Base-by-base conservation (phyloP, 2,888 invertebrate species). In the Tolmerus cingulatus region DNA sequence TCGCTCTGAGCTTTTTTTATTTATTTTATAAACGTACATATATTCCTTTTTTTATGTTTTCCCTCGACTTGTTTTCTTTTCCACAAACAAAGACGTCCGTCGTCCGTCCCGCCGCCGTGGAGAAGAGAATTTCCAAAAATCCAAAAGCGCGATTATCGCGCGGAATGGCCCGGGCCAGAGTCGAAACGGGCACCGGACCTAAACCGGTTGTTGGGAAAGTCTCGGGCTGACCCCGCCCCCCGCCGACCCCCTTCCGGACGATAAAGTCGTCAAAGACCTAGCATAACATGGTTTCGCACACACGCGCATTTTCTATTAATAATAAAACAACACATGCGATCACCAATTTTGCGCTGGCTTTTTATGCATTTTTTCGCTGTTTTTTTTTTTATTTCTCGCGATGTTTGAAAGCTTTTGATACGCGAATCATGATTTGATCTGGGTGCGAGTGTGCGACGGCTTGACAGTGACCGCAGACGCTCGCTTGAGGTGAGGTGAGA, bases 221-320 rank as follows among this genome's bases (percentile, higher is more conserved):
- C 82, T 57, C 46, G n/a, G n/a, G n/a, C 19, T 57, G 57, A 40
- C 9, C 12, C 12, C 9, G 4, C 37, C 37, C 37, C 23, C 7
- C 16, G 55, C 16, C 57, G n/a, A n/a, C 4, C 55, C 30, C 5
- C 30, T 55, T 16, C 81, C 43, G 57, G 57, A 30, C 34, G 19
- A 1, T 85, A 74, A 37, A n/a, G 12, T 74, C 43, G 34, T 43
- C 85, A 85, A 85, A 85, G 85, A 85, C 85, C 85, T 85, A 85
- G 85, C 85, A 30, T 85, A 85, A 85, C 85, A 85, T 46, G 19
- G 46, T 40, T 74, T 23, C 14, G 37, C n/a, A 84, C 84, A 40
- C 34, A 27, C 27, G 8, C 84, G 40, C 79, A 57, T 19, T 57
- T 76, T 82, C 82, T 82, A 82, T 82, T 82, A 82, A 82, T 82